Evolutionary conservation across 2,797 vertebrate genomes (phyloP), one percentile per base, ranked within the genome.

Genomic region (Bovichtus diacanthus): DNA sequence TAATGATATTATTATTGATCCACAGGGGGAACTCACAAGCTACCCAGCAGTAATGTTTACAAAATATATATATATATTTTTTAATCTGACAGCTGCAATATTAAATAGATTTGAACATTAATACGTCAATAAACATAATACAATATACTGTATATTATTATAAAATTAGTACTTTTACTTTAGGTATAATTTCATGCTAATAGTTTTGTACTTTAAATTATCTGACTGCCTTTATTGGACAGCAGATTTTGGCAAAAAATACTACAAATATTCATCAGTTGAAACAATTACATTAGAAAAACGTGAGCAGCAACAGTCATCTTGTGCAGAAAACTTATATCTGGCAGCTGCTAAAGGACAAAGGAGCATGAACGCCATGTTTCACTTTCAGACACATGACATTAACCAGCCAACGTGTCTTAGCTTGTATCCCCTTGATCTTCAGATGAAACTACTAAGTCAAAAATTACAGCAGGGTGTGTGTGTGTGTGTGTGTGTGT

Each of bases 371-470:
- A 47, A 43, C 39, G 46, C 29, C 34, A 15, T 1, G n/a, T 64
- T 66, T 41, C 21, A 21, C 50, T 46, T 19, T 19, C 18, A 43
- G 12, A 68, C 43, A 1, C 44, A 36, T 62, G 56, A 47, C 43
- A 18, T 59, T 9, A 71, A 23, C 1, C 38, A 3, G 29, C 54
- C 50, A 1, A 55, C 86, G 13, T 84, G 84, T 74, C 74, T 70
- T 47, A 58, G 64, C 87, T 44, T 74, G 81, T 80, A 27, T 16
- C 18, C 19, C 16, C 50, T 53, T 10, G 2, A 9, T 21, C 46
- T 59, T 78, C 75, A 69, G 31, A 59, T 65, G 6, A 15, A 36
- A 34, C 25, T 46, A 36, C 54, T 69, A 8, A 47, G 47, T 51
- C 43, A 66, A 10, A 47, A 55, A 9, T n/a, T 41, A 38, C 54